A percentile compares a stretch with the other conserved stretches of the same genome.
phyloP scores from a whole-genome alignment of 2,113 vertebrate genomes.

The Odobenus rosmarus region DNA sequence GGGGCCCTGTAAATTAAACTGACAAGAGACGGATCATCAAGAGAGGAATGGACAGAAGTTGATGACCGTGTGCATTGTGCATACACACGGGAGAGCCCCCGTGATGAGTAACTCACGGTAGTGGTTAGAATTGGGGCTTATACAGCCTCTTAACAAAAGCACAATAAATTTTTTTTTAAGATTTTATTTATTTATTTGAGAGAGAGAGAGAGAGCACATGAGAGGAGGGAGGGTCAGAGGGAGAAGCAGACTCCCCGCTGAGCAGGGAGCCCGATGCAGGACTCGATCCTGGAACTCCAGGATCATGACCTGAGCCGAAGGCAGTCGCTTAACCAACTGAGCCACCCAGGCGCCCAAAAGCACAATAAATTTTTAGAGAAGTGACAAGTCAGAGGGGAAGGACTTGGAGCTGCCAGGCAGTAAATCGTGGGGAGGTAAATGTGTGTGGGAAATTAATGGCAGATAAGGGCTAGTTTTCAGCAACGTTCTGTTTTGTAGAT shows the following conservation, averaged over 20 bases:
- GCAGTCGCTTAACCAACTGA: no score
- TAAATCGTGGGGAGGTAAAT: neutral
- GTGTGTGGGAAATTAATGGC: neutral
- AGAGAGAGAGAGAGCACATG: no score
- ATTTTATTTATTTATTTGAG: no score
- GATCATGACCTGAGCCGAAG: no score
- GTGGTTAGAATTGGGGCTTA: neutral
- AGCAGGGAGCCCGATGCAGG: no score
- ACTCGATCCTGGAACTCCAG: no score
- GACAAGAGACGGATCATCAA: neutral
- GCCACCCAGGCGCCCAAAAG: neutral
- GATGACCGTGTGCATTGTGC: neutral
- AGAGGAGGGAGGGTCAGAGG: no score
- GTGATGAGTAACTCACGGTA: neutral
- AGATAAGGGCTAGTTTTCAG: neutral
- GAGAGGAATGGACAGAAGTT: neutral
- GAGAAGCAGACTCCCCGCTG: no score
- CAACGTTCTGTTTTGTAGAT: neutral
- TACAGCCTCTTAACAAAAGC: neutral
- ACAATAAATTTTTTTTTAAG: neutral
- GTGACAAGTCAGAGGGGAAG: neutral
- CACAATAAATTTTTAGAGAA: neutral
- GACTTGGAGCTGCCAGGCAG: neutral
- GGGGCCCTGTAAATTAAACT: neutral
- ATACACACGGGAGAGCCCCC: neutral